phyloP scores from a whole-genome alignment of 2,797 vertebrate genomes.

The Merluccius polli region DNA sequence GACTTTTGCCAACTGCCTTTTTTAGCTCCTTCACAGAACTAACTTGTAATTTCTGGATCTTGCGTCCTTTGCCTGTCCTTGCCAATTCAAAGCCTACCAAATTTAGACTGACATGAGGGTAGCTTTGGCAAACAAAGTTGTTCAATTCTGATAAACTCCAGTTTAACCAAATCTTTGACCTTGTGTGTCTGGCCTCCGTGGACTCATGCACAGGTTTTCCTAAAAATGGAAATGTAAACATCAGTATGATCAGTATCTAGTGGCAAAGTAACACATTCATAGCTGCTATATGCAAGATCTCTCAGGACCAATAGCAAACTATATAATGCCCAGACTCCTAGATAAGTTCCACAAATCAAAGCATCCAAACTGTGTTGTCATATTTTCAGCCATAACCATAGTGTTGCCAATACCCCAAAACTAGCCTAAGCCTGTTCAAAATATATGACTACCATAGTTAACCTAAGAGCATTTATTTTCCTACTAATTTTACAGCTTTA shows the following conservation, averaged over 20 bases:
- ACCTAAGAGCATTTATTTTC: not conserved
- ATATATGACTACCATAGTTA: conserved; percentile 5
- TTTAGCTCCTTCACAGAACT: conserved; percentile 26
- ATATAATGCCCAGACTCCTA: not conserved
- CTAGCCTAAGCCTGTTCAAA: too few species aligned
- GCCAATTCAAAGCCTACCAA: conserved; percentile 29
- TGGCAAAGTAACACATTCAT: conserved; percentile 6
- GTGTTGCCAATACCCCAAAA: not conserved
- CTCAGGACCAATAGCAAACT: not conserved
- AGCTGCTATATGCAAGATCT: not conserved
- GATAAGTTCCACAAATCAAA: conserved; percentile 5
- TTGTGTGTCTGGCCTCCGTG: not conserved
- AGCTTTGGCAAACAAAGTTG: conserved; percentile 29
- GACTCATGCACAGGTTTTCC: conserved; percentile 4
- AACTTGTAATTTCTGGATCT: conserved; percentile 19
- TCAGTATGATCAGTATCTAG: conserved; percentile 3
- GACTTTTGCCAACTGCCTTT: conserved; percentile 2
- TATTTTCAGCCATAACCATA: not conserved
- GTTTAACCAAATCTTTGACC: conserved; percentile 23
- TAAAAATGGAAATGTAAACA: conserved; percentile 3
- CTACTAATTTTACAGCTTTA: conserved; percentile 5
- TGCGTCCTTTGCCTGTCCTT: conserved; percentile 25
- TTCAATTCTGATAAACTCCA: conserved; percentile 31
- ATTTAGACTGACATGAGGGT: conserved; percentile 26
- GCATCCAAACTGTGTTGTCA: conserved; percentile 6